Conservation (phyloP, 2,797 vertebrate genomes). For the Bovichtus variegatus region DNA sequence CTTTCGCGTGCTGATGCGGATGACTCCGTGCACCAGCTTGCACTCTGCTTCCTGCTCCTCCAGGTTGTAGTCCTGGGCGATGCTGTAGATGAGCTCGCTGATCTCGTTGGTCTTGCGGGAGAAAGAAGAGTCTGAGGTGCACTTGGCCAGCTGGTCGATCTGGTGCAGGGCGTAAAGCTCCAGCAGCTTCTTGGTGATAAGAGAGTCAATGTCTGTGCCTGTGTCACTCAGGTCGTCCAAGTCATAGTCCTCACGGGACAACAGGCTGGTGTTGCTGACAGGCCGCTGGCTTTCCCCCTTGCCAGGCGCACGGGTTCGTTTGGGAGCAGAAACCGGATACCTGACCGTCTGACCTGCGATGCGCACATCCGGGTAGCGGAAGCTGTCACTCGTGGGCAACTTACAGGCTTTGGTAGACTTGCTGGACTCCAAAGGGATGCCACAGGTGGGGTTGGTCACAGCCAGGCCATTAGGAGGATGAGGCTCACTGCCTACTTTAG, state of each 20-base stretch:
- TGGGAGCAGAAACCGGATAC: slow-evolving; percentile 61
- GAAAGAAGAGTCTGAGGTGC: slow-evolving; percentile 97
- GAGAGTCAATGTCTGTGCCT: slow-evolving; percentile 93
- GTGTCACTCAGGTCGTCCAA: slow-evolving; percentile 92
- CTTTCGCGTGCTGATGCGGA: slow-evolving; percentile 97
- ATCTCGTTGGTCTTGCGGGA: slow-evolving; percentile 98
- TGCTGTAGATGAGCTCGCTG: slow-evolving; percentile 97
- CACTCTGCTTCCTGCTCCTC: slow-evolving; percentile 98
- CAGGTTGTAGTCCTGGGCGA: slow-evolving; percentile 98
- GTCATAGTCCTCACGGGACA: slow-evolving; percentile 93
- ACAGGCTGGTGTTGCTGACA: slow-evolving; percentile 87
- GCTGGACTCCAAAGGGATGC: slow-evolving; percentile 75
- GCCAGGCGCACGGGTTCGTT: slow-evolving; percentile 74
- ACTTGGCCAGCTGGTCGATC: slow-evolving; percentile 98
- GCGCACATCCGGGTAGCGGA: slow-evolving; percentile 94
- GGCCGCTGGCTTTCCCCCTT: slow-evolving; percentile 82
- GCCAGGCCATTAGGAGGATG: slow-evolving; percentile 84
- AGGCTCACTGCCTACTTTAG: slow-evolving; percentile 72
- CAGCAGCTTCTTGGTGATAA: slow-evolving; percentile 97
- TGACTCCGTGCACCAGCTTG: slow-evolving; percentile 95
- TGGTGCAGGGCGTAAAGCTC: slow-evolving; percentile 98
- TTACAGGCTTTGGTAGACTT: slow-evolving; percentile 81
- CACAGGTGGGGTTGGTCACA: slow-evolving; percentile 79
- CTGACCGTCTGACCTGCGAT: slow-evolving; percentile 91
- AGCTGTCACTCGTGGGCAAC: slow-evolving; percentile 89